Evolutionary conservation across 2,113 vertebrate species (phyloP).

Genomic region (Paralichthys olivaceus): DNA sequence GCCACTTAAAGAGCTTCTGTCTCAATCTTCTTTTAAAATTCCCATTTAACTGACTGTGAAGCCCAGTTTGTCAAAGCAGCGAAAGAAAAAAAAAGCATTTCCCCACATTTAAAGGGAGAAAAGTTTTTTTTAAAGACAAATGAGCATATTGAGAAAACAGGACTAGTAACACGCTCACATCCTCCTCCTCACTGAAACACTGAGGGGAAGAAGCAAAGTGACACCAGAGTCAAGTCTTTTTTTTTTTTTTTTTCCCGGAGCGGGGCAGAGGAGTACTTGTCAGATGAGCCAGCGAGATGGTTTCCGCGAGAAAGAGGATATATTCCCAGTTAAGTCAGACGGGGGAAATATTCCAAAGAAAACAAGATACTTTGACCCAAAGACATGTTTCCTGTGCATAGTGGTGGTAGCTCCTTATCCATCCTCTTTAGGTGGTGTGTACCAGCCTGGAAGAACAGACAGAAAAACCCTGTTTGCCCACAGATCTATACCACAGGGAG

Average conservation of each 20-base stretch:
- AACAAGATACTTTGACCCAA: constrained; percentile 75
- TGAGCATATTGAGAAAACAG: constrained; percentile 67
- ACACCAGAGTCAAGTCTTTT: constrained; percentile 57
- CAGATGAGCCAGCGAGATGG: constrained; percentile 67
- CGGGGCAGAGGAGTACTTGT: constrained; percentile 65
- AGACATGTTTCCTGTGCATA: constrained; percentile 78
- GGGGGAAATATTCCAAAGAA: constrained; percentile 63
- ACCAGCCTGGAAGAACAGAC: constrained; percentile 89
- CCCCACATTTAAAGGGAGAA: constrained; percentile 50
- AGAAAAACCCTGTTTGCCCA: constrained; percentile 33
- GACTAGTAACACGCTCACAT: constrained; percentile 50
- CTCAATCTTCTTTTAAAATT: constrained; percentile 62
- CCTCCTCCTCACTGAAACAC: constrained; percentile 49
- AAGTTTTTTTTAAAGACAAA: constrained; percentile 66
- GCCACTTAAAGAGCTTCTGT: constrained; percentile 63
- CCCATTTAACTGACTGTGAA: constrained; percentile 52
- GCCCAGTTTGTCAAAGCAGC: constrained; percentile 72
- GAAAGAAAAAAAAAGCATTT: constrained; percentile 66
- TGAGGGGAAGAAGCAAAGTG: constrained; percentile 49
- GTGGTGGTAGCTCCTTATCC: constrained; percentile 84
- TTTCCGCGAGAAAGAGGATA: constrained; percentile 66
- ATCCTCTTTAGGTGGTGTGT: constrained; percentile 98
- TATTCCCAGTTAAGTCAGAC: constrained; percentile 65
- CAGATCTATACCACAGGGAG: background rate
- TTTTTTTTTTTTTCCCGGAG: constrained; percentile 47